A percentile compares a stretch with the other conserved stretches of the same genome.
Conservation (phyloP, 2,113 vertebrate genomes). For the Paradisaea rubra region DNA sequence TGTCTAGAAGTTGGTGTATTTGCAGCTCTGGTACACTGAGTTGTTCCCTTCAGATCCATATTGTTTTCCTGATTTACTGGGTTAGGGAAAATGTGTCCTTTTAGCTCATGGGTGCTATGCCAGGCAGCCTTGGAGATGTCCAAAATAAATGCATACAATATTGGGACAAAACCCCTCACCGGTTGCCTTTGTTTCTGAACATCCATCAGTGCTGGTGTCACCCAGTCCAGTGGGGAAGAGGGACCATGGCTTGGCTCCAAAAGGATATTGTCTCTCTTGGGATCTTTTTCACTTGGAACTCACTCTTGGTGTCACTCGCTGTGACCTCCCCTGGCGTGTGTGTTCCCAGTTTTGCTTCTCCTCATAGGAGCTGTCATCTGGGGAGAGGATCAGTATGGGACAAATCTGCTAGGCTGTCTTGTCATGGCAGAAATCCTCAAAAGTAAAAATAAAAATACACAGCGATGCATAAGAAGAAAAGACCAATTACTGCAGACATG, state of each 20-base stretch:
- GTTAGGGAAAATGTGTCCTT: neutral
- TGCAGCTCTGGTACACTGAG: neutral
- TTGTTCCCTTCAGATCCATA: neutral
- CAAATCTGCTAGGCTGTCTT: neutral
- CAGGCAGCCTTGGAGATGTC: neutral
- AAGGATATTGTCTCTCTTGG: accelerated
- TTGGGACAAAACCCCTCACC: neutral
- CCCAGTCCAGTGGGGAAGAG: neutral
- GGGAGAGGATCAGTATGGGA: neutral
- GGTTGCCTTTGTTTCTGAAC: neutral
- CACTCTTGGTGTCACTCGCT: neutral
- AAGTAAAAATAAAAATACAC: neutral
- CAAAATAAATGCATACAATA: neutral
- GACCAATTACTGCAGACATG: accelerated
- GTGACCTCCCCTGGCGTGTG: neutral
- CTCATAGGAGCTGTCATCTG: neutral
- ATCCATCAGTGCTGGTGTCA: neutral
- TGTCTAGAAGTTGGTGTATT: neutral
- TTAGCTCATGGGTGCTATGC: accelerated
- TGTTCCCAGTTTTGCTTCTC: neutral
- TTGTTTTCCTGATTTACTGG: neutral
- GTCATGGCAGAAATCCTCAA: neutral
- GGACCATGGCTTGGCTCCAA: neutral
- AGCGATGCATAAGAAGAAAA: neutral
- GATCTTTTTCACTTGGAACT: neutral